Percentiles rank a stretch among this genome's conserved stretches.
phyloP scores from a whole-genome alignment of 2,888 invertebrate species.

The Nemotelus nigrinus region DNA sequence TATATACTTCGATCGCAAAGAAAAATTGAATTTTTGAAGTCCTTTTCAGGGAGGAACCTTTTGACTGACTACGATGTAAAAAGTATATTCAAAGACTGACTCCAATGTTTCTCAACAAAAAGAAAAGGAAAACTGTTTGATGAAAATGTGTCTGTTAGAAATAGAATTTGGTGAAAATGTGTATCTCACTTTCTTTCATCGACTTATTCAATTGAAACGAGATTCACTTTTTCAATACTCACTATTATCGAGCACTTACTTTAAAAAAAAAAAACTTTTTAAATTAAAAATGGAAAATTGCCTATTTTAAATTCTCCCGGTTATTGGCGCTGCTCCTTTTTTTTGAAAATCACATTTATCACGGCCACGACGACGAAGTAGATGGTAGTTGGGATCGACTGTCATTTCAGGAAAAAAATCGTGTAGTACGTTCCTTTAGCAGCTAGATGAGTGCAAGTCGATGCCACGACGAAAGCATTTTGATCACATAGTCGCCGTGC shows the following conservation, averaged over 20 bases:
- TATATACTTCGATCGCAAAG: no score
- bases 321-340: slow-evolving; percentile 20
- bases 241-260: neutral
- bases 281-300: neutral
- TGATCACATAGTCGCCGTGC: neutral
- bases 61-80: no score
- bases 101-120: no score
- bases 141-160: no score
- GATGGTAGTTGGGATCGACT: neutral
- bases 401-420: slow-evolving; percentile 6
- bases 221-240: no score
- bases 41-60: no score
- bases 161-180: no score
- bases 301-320: slow-evolving; percentile 31
- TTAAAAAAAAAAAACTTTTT: neutral
- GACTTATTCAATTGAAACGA: no score
- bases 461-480: neutral
- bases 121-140: no score
- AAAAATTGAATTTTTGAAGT: no score
- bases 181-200: no score
- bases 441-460: slow-evolving; percentile 1
- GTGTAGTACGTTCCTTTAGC: slow-evolving; percentile 16
- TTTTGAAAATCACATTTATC: neutral
- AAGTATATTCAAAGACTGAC: no score
- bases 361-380: neutral